These are phyloP conservation scores for Petrocephalus microphthalmus DNA, from an alignment of 2,113 vertebrate species.

Conservation along the genomic window DNA sequence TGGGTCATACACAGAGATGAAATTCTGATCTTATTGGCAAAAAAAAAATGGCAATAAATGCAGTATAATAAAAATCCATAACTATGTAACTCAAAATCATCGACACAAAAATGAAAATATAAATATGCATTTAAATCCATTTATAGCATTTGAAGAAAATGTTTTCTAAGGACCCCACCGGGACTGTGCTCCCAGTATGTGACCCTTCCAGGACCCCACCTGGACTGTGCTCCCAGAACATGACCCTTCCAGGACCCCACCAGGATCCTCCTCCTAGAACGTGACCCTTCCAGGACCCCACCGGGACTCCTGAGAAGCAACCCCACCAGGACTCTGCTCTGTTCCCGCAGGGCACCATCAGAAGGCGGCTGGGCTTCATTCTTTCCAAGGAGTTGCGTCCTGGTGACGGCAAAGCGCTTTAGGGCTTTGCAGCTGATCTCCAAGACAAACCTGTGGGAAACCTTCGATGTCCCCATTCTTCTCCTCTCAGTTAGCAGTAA, in stretches of 20 bases:
- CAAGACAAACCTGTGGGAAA: not conserved
- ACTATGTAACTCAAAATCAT: not conserved
- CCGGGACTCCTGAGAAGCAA: not conserved
- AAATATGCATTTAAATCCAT: not conserved
- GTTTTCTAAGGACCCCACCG: not conserved
- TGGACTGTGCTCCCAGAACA: not conserved
- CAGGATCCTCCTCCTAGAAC: no score
- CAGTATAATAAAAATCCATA: not conserved
- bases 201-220: no score
- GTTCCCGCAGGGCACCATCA: not conserved
- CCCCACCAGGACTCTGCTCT: not conserved
- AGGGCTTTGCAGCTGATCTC: not conserved
- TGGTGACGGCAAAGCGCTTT: not conserved
- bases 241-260: not conserved
- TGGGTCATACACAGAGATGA: not conserved
- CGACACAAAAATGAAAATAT: not conserved
- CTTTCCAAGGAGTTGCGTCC: not conserved
- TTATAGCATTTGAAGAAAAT: not conserved
- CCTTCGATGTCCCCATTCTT: not conserved
- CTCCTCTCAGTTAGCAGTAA: not conserved
- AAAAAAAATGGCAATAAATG: not conserved
- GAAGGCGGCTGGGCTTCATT: not conserved
- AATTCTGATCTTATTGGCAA: not conserved
- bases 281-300: no score
- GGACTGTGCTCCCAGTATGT: not conserved